Conservation (phyloP, 2,113 vertebrate genomes). For the Ptilorrhoa leucosticta region DNA sequence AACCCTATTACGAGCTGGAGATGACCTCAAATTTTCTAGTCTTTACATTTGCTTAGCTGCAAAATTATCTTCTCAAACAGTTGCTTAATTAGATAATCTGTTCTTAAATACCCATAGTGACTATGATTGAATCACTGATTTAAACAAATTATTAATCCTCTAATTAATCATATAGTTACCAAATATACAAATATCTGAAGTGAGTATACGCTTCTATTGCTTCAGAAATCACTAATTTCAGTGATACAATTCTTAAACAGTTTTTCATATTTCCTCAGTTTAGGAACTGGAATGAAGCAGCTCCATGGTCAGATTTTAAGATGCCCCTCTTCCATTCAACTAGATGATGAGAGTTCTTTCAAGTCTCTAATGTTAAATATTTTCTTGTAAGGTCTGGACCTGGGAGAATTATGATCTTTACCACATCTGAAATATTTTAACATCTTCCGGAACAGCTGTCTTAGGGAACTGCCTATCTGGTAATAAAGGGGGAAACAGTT, state of each 20-base stretch:
- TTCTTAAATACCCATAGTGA: neutral
- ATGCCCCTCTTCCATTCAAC: neutral
- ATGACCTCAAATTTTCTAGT: constrained; percentile 14
- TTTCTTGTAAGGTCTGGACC: neutral
- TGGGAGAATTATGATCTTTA: neutral
- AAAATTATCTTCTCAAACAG: constrained; percentile 33
- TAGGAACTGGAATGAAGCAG: neutral
- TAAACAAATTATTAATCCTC: constrained; percentile 8
- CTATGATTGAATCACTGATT: neutral
- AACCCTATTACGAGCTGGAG: neutral
- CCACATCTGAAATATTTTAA: neutral
- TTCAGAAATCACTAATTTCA: neutral
- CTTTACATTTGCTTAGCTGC: neutral
- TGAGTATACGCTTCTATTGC: neutral
- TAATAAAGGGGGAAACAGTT: neutral
- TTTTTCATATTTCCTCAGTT: neutral
- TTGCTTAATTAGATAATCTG: constrained; percentile 4
- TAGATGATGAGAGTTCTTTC: neutral
- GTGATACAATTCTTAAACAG: neutral
- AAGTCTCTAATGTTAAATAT: neutral
- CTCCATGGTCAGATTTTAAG: neutral
- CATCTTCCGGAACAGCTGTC: neutral
- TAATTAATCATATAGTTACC: neutral
- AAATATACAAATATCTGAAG: constrained; percentile 17
- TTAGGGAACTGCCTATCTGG: neutral